phyloP scores from a whole-genome alignment of 64 coral and sea anemone genomes.

The Pachyseris speciosa region DNA sequence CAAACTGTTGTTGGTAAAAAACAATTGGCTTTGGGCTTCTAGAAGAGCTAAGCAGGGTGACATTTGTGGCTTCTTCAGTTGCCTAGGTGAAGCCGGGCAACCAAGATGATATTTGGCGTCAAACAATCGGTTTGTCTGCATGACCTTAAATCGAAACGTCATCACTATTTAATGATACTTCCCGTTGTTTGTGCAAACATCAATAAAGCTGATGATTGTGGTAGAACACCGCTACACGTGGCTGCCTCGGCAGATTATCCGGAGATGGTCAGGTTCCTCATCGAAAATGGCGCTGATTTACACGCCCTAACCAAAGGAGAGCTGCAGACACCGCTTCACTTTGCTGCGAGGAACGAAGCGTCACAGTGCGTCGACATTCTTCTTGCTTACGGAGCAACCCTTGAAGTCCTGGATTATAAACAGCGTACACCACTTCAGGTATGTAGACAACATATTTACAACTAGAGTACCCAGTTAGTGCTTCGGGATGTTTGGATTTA shows the following conservation, averaged over 20 bases:
- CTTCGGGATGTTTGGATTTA: no score
- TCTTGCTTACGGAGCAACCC: conserved; percentile 61
- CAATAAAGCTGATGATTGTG: conserved; percentile 61
- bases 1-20: no score
- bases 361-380: conserved; percentile 71
- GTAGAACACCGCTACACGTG: conserved; percentile 68
- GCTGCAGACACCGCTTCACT: conserved; percentile 82
- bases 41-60: no score
- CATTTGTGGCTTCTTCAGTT: no score
- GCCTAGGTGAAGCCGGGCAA: no score
- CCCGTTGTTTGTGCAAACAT: conserved; percentile 48
- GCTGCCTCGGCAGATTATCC: conserved; percentile 77
- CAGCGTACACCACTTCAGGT: conserved; percentile 84
- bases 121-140: no score
- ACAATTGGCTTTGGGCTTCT: no score
- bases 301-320: conserved; percentile 52
- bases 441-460: background rate
- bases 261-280: conserved; percentile 77
- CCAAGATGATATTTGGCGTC: no score
- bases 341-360: conserved; percentile 80
- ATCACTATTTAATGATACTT: background rate
- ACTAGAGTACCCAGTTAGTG: no score
- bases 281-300: conserved; percentile 66
- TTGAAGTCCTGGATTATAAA: conserved; percentile 78
- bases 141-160: background rate